phyloP scores from a whole-genome alignment of 1,140 invertebrate genomes.

The Schlechtendalia chinensis region DNA sequence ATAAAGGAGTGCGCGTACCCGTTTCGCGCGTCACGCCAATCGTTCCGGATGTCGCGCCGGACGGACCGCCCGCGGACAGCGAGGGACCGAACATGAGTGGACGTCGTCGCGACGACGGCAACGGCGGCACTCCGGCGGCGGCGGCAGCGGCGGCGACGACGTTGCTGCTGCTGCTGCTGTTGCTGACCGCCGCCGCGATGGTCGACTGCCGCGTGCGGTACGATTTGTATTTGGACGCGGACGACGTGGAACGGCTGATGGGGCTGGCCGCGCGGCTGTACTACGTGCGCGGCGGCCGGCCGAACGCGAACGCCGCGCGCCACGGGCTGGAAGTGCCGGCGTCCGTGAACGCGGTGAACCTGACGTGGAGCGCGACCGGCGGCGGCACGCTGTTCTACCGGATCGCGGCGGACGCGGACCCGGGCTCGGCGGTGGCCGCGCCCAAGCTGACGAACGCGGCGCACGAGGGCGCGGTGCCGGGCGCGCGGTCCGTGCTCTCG shows the following conservation, averaged over 20 bases:
- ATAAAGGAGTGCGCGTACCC: no score
- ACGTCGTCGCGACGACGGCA: no score
- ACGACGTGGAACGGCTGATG: conserved; percentile 16
- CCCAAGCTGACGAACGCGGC: not conserved
- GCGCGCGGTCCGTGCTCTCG: not conserved
- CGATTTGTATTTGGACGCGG: conserved; percentile 19
- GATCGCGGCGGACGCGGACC: not conserved
- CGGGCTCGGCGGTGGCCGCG: no score
- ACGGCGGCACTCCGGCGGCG: no score
- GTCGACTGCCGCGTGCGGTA: not conserved
- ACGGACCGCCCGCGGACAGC: no score
- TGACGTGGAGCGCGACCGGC: conserved; percentile 8
- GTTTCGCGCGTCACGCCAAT: no score
- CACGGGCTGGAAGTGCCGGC: not conserved
- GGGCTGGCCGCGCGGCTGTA: conserved; percentile 25
- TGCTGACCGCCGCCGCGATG: not conserved
- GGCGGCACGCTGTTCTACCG: not conserved
- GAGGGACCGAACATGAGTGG: no score
- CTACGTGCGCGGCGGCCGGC: not conserved
- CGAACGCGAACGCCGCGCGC: not conserved
- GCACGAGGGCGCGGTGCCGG: not conserved
- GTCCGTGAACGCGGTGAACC: not conserved
- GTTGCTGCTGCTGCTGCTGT: not conserved
- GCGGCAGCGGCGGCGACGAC: no score
- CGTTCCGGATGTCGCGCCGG: no score